Evolutionary conservation across 2,888 invertebrate genomes (phyloP), one percentile per base, ranked within the genome.

Genomic region (Malachius bipustulatus): DNA sequence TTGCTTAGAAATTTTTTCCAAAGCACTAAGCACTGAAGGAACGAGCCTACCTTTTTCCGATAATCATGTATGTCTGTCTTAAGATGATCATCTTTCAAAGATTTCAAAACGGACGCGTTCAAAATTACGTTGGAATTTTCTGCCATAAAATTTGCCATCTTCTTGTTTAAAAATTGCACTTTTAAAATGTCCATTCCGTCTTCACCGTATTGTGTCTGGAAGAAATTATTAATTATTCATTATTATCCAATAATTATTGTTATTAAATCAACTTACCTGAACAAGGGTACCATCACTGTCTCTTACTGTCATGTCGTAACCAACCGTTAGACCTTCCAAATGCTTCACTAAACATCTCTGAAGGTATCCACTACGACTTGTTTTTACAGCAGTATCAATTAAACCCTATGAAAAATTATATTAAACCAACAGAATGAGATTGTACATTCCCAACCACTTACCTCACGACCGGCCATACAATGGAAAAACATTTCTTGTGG

Each of bases 381-480:
- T 99, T 69, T 99, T 99, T 0, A 98, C 97, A 44, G 98, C 98
- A 3, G 98, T 99, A 75, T 99, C 98, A 51, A 99, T 90, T 35
- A 99, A 73, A 70, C 98, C 90, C 78, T 81, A 50, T 37, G 45
- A 40, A 41, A 14, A 39, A 19, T 19, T 19, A 19, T 19, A 19
- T 19, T n/a, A 19, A 19, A n/a, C 24, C 24, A 19, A 19, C n/a
- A 6, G n/a, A n/a, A 9, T 4, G n/a, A 8, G 6, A 28, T 11
- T 28, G 29, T 28, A 9, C 4, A n/a, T n/a, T 8, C 11, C 29
- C n/a, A 8, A 28, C 4, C 29, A 43, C 57, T 53, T 58, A 78
- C 89, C 74, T 98, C 98, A 62, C 98, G 76, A 36, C 98, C 98
- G 35, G 98, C 98, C 97, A 99, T 99, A 56, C 97, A 97, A 71